Base-by-base conservation (phyloP, 1,140 invertebrate genomes). In the Popillia japonica region DNA sequence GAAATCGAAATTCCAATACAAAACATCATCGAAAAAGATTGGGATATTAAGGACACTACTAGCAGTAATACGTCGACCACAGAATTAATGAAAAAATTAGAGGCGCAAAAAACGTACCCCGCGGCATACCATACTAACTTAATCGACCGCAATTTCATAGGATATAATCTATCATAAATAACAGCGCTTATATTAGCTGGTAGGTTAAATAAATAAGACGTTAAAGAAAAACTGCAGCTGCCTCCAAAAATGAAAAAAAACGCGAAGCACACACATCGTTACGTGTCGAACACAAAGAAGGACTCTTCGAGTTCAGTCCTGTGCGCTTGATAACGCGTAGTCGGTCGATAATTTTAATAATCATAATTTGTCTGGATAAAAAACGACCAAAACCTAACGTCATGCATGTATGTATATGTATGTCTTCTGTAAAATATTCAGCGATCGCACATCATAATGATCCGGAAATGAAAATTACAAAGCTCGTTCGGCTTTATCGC, bases 401-500 rank as follows among this genome's bases (percentile, higher is more conserved):
- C 27, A 34, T 34, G 6, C 14, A 55, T n/a, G 14, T 55, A 55
- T 17, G 14, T 55, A 55, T 6, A n/a, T 55, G 17, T 0, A n/a
- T 55, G 17, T 55, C 48, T 55, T 2, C 48, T 14, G 11, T 17
- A 17, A 55, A 55, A 55, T 55, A 55, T 55, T 55, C 17, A 55
- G n/a, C 10, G 48, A 17, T 55, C 48, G 48, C 48, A 55, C 48
- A 17, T 55, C 48, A 55, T 55, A 55, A 55, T 55, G 17, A 55
- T 55, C 48, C 48, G 48, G 48, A 55, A 55, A 55, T 55, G 48
- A 55, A 55, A 55, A 55, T 55, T 55, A 55, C 48, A 55, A 55
- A 55, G 11, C 48, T 55, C 48, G 48, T 55, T 55, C 48, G 48
- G 48, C 48, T 55, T 55, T 55, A 55, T 55, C 48, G 48, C 48